These are phyloP conservation scores for Seriola aureovittata DNA, from an alignment of 2,113 vertebrate species.

Conservation along the genomic window DNA sequence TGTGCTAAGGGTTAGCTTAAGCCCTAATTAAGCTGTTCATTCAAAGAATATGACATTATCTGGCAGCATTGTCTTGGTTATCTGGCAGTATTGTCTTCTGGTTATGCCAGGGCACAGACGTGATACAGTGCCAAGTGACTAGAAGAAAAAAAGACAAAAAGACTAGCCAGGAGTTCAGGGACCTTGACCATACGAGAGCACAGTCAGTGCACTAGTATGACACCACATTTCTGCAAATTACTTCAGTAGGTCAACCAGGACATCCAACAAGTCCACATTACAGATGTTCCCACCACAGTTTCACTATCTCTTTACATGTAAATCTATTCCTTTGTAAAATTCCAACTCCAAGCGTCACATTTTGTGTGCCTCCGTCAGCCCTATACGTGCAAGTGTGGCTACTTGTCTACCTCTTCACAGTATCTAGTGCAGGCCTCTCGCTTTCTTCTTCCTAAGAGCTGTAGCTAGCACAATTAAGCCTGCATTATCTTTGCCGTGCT, in stretches of 20 bases:
- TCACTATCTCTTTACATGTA: not conserved
- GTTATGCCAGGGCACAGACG: slow-evolving; percentile 21
- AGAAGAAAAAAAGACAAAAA: slow-evolving; percentile 29
- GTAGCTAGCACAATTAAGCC: slow-evolving; percentile 67
- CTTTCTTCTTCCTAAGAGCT: slow-evolving; percentile 67
- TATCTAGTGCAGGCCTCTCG: slow-evolving; percentile 43
- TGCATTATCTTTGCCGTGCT: slow-evolving; percentile 66
- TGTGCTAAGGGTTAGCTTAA: slow-evolving; percentile 16
- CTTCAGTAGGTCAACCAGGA: not conserved
- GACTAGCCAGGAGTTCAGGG: slow-evolving; percentile 6
- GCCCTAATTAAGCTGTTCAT: slow-evolving; percentile 35
- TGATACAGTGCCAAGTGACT: slow-evolving; percentile 3
- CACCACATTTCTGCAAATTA: slow-evolving; percentile 8
- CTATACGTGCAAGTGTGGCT: not conserved
- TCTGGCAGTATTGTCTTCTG: slow-evolving; percentile 36
- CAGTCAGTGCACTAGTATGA: not conserved
- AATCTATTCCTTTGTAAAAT: slow-evolving; percentile 13
- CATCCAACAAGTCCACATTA: not conserved
- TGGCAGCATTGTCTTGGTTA: slow-evolving; percentile 39
- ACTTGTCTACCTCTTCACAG: not conserved
- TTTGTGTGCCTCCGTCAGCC: not conserved
- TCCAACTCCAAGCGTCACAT: slow-evolving; percentile 10
- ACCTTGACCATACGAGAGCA: slow-evolving; percentile 5
- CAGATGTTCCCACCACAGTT: not conserved
- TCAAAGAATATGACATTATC: slow-evolving; percentile 44